Base-by-base conservation (phyloP, 1,140 invertebrate species). In the Bilobella aurantiaca region DNA sequence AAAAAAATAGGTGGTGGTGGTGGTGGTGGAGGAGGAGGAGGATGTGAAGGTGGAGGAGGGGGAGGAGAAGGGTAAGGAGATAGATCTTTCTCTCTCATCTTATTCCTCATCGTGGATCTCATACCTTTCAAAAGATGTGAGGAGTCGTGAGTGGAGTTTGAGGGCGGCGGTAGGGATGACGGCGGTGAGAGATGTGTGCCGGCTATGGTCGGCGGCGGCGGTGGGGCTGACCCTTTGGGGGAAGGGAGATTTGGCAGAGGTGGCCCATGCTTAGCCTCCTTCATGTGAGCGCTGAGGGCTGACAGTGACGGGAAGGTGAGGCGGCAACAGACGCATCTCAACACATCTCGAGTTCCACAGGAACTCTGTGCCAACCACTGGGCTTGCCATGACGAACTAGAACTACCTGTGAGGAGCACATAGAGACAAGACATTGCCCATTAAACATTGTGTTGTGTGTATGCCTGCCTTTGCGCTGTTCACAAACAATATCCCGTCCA, bases 301-400 rank as follows among this genome's bases (percentile, higher is more conserved):
- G 90, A 90, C 12, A 96, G 76, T 34, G 88, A 90, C 21, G 89
- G 87, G 74, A 95, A 96, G 73, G 90, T 93, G 74, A 93, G 90
- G 76, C 94, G 93, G 76, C 93, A 96, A 90, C 91, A 95, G 2
- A 96, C 92, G 77, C 93, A 96, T 76, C 93, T 93, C 2, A 96
- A 83, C 16, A 96, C 91, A 75, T 95, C 92, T 78, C 92, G 90
- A 1, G 90, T 91, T 69, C 93, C 89, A 73, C 94, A 91, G 5
- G 91, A 90, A 1, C 91, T 91, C 74, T 93, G 93, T 75, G 92
- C 94, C 1, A 94, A 78, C 93, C 92, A 95, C 72, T 95, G 92
- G 1, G 90, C 93, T 73, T 95, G 92, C 92, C 92, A 95, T 2
- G 92, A 78, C 58, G 75, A 77, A 61, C 66, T 68, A 28, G 71